Percentiles rank a stretch among this genome's conserved stretches.
Evolutionary conservation across 2,888 invertebrate genomes (phyloP).

Genomic region (Leptinotarsa haldemani): DNA sequence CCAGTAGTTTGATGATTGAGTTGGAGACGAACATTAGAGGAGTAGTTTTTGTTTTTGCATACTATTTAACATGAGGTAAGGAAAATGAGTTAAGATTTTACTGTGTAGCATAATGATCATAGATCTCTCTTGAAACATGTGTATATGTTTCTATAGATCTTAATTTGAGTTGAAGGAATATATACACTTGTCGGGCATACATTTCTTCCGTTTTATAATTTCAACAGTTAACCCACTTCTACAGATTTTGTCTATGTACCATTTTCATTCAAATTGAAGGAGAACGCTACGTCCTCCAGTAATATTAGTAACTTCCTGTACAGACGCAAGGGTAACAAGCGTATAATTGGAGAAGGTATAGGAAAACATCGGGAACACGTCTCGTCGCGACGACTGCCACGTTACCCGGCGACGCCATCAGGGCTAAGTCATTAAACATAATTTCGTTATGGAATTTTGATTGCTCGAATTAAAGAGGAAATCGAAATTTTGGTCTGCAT

Average conservation of each 20-base stretch:
- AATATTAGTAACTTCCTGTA: conserved; percentile 29
- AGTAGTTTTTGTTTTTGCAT: no score
- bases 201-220: no score
- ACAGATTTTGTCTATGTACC: background rate
- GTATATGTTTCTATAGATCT: no score
- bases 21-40: no score
- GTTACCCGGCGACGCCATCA: conserved; percentile 34
- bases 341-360: conserved; percentile 25
- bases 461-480: conserved; percentile 61
- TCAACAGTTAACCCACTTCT: background rate
- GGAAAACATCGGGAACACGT: conserved; percentile 37
- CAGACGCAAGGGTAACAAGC: conserved; percentile 22
- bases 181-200: no score
- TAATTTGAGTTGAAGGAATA: no score
- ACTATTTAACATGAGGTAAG: no score
- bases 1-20: no score
- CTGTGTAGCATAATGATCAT: no score
- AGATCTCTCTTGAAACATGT: no score
- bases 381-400: conserved; percentile 35
- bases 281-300: conserved; percentile 3
- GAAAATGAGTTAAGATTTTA: no score
- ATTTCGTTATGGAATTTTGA: conserved; percentile 61
- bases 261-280: background rate
- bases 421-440: conserved; percentile 52
- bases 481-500: conserved; percentile 60